These are phyloP conservation scores for Mimumesa dahlbomi DNA, from an alignment of 2,888 invertebrate species.

Conservation along the genomic window DNA sequence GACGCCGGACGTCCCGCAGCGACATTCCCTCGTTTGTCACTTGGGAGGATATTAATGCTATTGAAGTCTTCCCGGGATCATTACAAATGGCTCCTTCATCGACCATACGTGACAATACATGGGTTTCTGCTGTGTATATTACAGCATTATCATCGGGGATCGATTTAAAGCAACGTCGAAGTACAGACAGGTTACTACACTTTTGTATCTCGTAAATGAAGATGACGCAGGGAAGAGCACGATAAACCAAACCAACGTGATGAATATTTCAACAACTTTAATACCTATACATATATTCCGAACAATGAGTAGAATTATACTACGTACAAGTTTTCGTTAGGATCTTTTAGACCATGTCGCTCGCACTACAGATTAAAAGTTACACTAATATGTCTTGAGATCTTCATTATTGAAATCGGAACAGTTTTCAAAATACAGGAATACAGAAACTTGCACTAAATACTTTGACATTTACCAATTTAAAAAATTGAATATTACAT, in stretches of 20 bases:
- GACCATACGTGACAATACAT: conserved; percentile 42
- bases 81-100: conserved; percentile 66
- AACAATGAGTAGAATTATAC: too few species aligned
- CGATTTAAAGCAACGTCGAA: conserved; percentile 26
- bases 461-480: too few species aligned
- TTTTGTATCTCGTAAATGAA: not conserved
- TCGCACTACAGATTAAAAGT: too few species aligned
- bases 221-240: not conserved
- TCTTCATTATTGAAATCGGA: too few species aligned
- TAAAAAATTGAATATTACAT: too few species aligned
- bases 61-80: conserved; percentile 66
- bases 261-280: too few species aligned
- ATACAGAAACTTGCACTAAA: too few species aligned
- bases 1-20: conserved; percentile 66
- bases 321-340: too few species aligned
- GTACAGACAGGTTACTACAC: not conserved
- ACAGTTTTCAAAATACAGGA: too few species aligned
- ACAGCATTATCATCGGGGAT: conserved; percentile 43
- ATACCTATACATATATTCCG: too few species aligned
- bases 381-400: too few species aligned
- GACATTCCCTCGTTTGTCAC: conserved; percentile 71
- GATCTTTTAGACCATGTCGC: too few species aligned
- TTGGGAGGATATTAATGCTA: conserved; percentile 72
- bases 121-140: conserved; percentile 32
- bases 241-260: not conserved